Conservation (phyloP, 1,140 invertebrate species). For the Procambarus virginalis region DNA sequence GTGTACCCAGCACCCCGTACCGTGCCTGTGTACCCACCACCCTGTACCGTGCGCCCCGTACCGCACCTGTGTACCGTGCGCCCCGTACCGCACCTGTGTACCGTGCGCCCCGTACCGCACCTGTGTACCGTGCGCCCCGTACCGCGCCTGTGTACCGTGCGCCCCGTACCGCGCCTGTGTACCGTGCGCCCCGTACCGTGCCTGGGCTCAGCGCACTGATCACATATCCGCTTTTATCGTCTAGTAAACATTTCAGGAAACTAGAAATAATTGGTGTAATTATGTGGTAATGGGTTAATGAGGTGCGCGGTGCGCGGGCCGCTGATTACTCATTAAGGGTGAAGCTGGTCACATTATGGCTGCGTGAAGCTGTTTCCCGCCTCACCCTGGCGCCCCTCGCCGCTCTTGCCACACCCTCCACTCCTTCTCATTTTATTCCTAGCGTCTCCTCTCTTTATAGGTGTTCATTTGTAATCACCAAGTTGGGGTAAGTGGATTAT, state of each 20-base stretch:
- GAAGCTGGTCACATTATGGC: conserved; percentile 32
- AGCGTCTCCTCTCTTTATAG: background rate
- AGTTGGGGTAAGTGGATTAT: conserved; percentile 15
- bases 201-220: no score
- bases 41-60: no score
- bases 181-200: no score
- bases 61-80: no score
- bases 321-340: conserved; percentile 50
- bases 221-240: background rate
- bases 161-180: no score
- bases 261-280: conserved; percentile 54
- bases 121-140: no score
- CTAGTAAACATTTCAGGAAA: conserved; percentile 39
- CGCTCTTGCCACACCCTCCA: background rate
- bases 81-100: no score
- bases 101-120: no score
- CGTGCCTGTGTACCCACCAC: no score
- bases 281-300: conserved; percentile 51
- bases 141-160: no score
- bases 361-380: background rate
- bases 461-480: background rate
- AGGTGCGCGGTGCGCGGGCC: conserved; percentile 22
- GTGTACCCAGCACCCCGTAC: no score
- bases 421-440: background rate
- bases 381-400: conserved; percentile 11